phyloP scores from a whole-genome alignment of 37 sponge, comb jelly and placozoan genomes.

The Beroe forskalii region DNA sequence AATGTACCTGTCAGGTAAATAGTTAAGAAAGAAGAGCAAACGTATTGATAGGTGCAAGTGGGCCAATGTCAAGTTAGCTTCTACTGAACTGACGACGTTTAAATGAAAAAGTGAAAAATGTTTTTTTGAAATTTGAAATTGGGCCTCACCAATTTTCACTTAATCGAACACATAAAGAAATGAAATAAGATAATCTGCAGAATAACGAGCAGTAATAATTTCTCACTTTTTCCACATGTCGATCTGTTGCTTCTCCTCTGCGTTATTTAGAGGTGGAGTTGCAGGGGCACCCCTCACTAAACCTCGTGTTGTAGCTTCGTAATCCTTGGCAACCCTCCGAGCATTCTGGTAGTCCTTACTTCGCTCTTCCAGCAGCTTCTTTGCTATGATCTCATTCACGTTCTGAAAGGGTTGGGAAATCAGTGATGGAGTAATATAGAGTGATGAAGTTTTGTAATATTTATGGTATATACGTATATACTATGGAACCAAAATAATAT shows the following conservation, averaged over 20 bases:
- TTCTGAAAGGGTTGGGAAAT: slow-evolving; percentile 67
- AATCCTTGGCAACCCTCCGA: slow-evolving; percentile 76
- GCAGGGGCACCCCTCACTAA: slow-evolving; percentile 74
- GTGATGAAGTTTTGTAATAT: no score
- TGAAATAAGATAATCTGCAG: no score
- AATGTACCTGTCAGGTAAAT: slow-evolving; percentile 67
- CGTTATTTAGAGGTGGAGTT: slow-evolving; percentile 76
- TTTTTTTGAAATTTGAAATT: no score
- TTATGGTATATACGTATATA: no score
- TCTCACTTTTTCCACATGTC: slow-evolving; percentile 79
- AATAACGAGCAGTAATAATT: no score
- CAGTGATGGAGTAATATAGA: no score
- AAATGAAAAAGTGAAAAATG: no score
- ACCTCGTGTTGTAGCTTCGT: slow-evolving; percentile 74
- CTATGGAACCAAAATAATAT: no score
- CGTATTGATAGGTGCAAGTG: no score
- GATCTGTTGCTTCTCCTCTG: slow-evolving; percentile 83
- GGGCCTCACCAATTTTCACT: background rate
- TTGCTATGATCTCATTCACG: slow-evolving; percentile 73
- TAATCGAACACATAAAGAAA: background rate
- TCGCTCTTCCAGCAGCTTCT: slow-evolving; percentile 75
- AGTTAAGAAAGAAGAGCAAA: no score
- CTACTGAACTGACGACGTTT: no score
- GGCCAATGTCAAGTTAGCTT: no score
- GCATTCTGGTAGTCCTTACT: slow-evolving; percentile 74